A percentile compares a stretch with the other conserved stretches of the same genome.
Conservation (phyloP, 2,797 vertebrate genomes). For the Cottoperca gobio region DNA sequence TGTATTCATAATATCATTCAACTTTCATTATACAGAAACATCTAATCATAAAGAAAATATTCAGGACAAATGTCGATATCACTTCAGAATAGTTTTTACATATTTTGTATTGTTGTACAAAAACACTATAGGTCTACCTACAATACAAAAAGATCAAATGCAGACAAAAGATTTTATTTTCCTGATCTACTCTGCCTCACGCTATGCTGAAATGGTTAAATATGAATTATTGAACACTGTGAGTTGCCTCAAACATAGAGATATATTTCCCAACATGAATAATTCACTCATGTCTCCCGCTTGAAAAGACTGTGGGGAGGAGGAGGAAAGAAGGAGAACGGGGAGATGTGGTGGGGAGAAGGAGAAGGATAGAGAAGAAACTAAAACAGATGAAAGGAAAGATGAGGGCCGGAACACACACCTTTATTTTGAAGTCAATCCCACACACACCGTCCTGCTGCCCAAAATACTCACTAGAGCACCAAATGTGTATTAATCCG, state of each 20-base stretch:
- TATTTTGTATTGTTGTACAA: background rate
- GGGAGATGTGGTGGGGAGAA: background rate
- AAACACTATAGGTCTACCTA: background rate
- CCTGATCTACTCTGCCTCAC: background rate
- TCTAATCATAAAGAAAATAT: background rate
- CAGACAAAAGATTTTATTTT: background rate
- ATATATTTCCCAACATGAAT: constrained; percentile 69
- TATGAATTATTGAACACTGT: constrained; percentile 67
- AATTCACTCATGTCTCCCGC: constrained; percentile 57
- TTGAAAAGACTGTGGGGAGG: constrained; percentile 23
- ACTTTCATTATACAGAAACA: background rate
- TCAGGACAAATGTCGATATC: too few relatives aligned
- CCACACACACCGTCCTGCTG: background rate
- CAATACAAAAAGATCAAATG: background rate
- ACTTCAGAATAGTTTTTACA: background rate
- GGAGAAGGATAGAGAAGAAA: background rate
- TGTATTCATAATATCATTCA: background rate
- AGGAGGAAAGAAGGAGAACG: background rate
- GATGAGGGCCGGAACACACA: background rate
- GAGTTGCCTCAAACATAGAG: constrained; percentile 64
- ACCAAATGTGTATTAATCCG: background rate
- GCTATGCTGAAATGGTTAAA: constrained; percentile 32
- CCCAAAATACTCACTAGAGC: background rate
- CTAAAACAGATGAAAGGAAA: background rate
- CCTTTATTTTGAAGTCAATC: background rate